phyloP scores from a whole-genome alignment of 2,888 invertebrate genomes.

The Onchidella celtica region DNA sequence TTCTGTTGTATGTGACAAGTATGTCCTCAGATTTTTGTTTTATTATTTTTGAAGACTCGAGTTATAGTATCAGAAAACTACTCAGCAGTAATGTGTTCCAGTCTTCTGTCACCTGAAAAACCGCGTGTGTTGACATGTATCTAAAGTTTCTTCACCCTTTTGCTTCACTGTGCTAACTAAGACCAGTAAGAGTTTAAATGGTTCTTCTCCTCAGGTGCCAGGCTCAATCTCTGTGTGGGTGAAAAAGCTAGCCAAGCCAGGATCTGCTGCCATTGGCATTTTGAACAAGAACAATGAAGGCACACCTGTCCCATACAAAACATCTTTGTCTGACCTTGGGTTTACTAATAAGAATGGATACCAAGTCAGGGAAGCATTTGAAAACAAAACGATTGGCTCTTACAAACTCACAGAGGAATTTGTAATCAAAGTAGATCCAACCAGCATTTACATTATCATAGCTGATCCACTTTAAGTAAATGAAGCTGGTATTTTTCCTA shows the following conservation, averaged over 20 bases:
- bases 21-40: too few species aligned
- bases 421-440: constrained; percentile 43
- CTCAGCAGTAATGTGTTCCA: too few species aligned
- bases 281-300: constrained; percentile 49
- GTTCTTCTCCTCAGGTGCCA: constrained; percentile 20
- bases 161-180: too few species aligned
- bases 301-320: constrained; percentile 2
- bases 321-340: constrained; percentile 44
- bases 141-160: too few species aligned
- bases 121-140: too few species aligned
- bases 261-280: constrained; percentile 47
- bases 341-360: constrained; percentile 50
- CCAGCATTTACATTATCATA: constrained; percentile 40
- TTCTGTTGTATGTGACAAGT: too few species aligned
- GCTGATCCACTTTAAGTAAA: constrained; percentile 9
- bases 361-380: constrained; percentile 50
- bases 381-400: constrained; percentile 36
- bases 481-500: constrained; percentile 20
- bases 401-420: constrained; percentile 32
- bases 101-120: too few species aligned
- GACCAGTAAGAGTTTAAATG: neutral
- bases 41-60: too few species aligned
- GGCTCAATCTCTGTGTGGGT: constrained; percentile 50
- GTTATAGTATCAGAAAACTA: too few species aligned
- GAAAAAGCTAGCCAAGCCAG: constrained; percentile 36